These are phyloP conservation scores for Erynnis tages DNA, from an alignment of 2,888 invertebrate genomes.

Conservation along the genomic window DNA sequence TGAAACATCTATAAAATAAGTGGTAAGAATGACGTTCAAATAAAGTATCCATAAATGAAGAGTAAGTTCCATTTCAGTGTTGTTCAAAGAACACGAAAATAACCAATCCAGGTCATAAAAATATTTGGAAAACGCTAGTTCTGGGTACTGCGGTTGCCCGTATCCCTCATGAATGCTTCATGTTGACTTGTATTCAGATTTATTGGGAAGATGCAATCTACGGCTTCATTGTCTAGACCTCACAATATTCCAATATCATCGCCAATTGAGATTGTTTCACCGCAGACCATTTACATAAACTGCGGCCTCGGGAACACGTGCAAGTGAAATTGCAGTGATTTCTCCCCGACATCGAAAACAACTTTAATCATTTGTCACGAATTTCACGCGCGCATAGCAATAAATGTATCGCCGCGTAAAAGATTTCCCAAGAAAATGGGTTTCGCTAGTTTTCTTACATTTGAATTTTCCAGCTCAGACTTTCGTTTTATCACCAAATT, in stretches of 20 bases:
- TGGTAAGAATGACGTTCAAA: too few species aligned
- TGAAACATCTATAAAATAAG: too few species aligned
- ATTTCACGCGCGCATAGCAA: background rate
- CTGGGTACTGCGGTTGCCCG: slow-evolving; percentile 2
- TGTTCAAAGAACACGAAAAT: too few species aligned
- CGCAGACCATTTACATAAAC: slow-evolving; percentile 58
- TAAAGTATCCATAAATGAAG: too few species aligned
- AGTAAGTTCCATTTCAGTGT: too few species aligned
- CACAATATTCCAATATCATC: slow-evolving; percentile 49
- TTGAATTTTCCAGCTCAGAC: slow-evolving; percentile 3
- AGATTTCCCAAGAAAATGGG: background rate
- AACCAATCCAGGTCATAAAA: too few species aligned
- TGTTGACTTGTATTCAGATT: slow-evolving; percentile 29
- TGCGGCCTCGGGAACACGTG: slow-evolving; percentile 46
- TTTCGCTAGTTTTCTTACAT: slow-evolving; percentile 11
- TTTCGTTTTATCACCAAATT: slow-evolving; percentile 2
- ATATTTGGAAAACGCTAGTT: background rate
- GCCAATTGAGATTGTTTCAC: slow-evolving; percentile 50
- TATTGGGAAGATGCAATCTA: slow-evolving; percentile 47
- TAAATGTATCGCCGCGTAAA: slow-evolving; percentile 4
- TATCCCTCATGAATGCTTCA: slow-evolving; percentile 12
- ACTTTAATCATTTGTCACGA: slow-evolving; percentile 21
- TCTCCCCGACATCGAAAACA: slow-evolving; percentile 23
- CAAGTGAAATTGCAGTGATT: slow-evolving; percentile 50
- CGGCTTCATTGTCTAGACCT: slow-evolving; percentile 42